Base-by-base conservation (phyloP, 1,140 invertebrate genomes). In the Brachionus calyciflorus region DNA sequence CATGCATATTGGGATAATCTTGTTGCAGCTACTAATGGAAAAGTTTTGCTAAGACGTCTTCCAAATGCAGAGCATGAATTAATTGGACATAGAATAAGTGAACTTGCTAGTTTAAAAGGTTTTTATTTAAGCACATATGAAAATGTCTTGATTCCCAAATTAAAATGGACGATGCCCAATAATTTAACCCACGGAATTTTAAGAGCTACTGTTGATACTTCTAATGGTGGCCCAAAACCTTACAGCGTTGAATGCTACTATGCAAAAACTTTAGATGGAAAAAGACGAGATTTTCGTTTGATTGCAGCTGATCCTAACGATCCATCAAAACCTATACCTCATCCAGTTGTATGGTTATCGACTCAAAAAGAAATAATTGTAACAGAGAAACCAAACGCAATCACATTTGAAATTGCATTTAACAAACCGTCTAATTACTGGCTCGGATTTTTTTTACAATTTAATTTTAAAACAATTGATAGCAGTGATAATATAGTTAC, bases 1-100 rank as follows among this genome's bases (percentile, higher is more conserved):
- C 78, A 82, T 60, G 82, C 79, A 70, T 83, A 80, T 77, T 83
- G 79, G 78, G 68, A 79, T 65, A 49, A 81, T 30, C 78, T 83
- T 3, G 55, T 65, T 7, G 79, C 79, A 49, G 79, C 79, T 2
- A 83, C 65, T 2, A 17, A 70, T 46, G 65, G 65, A n/a, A 70
- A 28, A 49, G 65, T 51, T n/a, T 33, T 70, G 2, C 24, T 70
- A 2, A 9, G 65, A 2, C 37, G 57, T 30, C 24, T 82, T 33
- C 81, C 81, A 12, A 82, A 82, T 63, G 80, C 82, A 6, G 82
- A 81, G 70, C 82, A 82, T 44, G 55, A 60, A 60, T 33, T 60
- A 19, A 33, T 33, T 9, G 55, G 19, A 33, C 55, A 60, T 60
- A 30, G 28, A 40, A 60, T 60, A 14, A 60, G 55, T 14, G 7